Percentiles rank a stretch among this genome's conserved stretches.
These are phyloP conservation scores for Lasioglossum malachurum DNA, from an alignment of 2,888 invertebrate genomes.

Conservation along the genomic window DNA sequence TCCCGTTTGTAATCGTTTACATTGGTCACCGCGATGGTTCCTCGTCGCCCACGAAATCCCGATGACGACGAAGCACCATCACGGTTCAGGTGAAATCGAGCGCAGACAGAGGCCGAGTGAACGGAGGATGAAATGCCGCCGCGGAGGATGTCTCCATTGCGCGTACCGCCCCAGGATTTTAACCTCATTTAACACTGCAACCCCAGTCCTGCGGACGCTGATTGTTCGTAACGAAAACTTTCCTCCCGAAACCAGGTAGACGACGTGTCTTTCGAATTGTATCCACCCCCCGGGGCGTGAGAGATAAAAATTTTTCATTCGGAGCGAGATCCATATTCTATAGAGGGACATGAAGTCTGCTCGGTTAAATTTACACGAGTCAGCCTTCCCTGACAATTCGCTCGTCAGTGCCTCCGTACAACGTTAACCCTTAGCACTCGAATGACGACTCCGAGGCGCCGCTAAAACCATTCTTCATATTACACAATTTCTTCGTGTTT, in stretches of 20 bases:
- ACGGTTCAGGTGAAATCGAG: constrained; percentile 21
- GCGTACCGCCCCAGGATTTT: neutral
- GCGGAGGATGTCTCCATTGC: constrained; percentile 1
- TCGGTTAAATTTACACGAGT: neutral
- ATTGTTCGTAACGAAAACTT: neutral
- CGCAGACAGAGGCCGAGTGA: neutral
- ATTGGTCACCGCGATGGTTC: neutral
- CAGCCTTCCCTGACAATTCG: no score
- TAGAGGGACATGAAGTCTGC: neutral
- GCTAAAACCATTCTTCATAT: no score
- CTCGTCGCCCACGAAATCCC: neutral
- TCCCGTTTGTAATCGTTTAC: constrained; percentile 26
- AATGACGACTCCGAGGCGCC: no score
- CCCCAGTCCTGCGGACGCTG: neutral
- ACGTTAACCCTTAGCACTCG: no score
- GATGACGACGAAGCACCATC: constrained; percentile 4
- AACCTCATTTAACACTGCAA: neutral
- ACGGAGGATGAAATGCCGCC: constrained; percentile 1
- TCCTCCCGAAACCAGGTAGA: constrained; percentile 1
- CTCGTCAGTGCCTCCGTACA: no score
- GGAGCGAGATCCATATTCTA: neutral
- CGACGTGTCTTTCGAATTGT: neutral
- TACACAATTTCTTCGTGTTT: no score
- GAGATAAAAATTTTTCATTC: neutral
- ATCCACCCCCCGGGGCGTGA: neutral